These are phyloP conservation scores for Odontomyia ornata DNA, from an alignment of 2,888 invertebrate genomes.

Conservation along the genomic window DNA sequence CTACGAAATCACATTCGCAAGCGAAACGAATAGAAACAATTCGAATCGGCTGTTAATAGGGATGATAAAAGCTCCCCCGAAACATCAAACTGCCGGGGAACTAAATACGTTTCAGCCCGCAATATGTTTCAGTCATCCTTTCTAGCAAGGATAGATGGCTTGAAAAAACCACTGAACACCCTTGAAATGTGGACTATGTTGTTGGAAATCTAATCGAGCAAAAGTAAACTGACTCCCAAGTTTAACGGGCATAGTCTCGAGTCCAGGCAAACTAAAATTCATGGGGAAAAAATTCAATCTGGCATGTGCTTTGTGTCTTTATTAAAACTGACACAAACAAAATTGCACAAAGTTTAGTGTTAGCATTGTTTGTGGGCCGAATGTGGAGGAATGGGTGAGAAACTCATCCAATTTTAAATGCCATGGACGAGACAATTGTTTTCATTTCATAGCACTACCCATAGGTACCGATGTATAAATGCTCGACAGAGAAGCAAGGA, in stretches of 20 bases:
- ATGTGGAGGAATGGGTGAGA: background rate
- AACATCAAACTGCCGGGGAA: background rate
- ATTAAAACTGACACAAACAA: conserved; percentile 49
- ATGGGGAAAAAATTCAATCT: conserved; percentile 36
- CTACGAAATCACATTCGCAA: too few species aligned
- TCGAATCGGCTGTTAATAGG: background rate
- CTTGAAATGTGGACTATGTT: background rate
- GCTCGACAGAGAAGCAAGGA: background rate
- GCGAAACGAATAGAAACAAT: background rate
- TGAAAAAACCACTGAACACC: background rate
- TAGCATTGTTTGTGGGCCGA: background rate
- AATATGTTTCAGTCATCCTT: too few species aligned
- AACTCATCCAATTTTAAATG: background rate
- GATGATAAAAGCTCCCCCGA: background rate
- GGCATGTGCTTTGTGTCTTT: conserved; percentile 47
- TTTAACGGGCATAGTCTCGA: background rate
- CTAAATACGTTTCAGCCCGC: conserved; percentile 19
- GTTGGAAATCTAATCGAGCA: conserved; percentile 27
- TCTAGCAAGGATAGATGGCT: background rate
- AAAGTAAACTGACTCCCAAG: conserved; percentile 29
- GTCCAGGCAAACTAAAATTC: background rate
- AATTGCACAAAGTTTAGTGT: conserved; percentile 30
- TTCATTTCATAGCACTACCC: background rate
- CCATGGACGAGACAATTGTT: background rate
- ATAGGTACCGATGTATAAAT: background rate